phyloP scores from a whole-genome alignment of 2,797 vertebrate genomes.

The Epinephelus coioides region DNA sequence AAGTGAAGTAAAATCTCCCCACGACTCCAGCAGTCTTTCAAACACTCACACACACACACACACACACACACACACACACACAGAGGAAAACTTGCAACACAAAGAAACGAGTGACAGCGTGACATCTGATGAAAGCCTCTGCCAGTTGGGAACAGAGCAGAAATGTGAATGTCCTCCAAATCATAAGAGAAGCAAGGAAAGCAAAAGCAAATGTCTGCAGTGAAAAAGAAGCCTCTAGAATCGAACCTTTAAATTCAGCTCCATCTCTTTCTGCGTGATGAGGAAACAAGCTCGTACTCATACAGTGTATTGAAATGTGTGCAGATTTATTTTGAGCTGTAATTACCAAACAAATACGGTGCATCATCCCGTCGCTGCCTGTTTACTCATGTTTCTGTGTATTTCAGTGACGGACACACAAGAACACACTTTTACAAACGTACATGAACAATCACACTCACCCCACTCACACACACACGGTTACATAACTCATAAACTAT shows the following conservation, averaged over 20 bases:
- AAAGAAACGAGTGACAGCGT: conserved; percentile 42
- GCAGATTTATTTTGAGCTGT: not conserved
- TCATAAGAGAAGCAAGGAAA: conserved; percentile 40
- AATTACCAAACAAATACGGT: not conserved
- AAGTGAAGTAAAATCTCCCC: conserved; percentile 4
- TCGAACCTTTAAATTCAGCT: not conserved
- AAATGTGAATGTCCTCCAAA: conserved; percentile 69
- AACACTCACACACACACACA: conserved; percentile 3
- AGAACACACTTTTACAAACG: conserved; percentile 24
- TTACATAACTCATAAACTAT: not conserved
- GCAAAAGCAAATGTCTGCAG: conserved; percentile 62
- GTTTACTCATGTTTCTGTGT: conserved; percentile 1
- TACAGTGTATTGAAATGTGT: not conserved
- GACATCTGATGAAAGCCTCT: conserved; percentile 58
- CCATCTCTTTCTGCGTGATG: not conserved
- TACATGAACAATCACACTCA: conserved; percentile 10
- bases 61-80: conserved; percentile 31
- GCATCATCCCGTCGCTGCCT: conserved; percentile 3
- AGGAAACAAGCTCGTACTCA: not conserved
- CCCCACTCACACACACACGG: conserved; percentile 12
- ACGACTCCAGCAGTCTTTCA: conserved; percentile 19
- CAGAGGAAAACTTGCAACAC: conserved; percentile 44
- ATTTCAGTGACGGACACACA: conserved; percentile 31
- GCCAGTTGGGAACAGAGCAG: conserved; percentile 38
- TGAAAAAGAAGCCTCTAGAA: conserved; percentile 56